Conservation (phyloP, 2,113 vertebrate species). For the Protomyctophum bolini region DNA sequence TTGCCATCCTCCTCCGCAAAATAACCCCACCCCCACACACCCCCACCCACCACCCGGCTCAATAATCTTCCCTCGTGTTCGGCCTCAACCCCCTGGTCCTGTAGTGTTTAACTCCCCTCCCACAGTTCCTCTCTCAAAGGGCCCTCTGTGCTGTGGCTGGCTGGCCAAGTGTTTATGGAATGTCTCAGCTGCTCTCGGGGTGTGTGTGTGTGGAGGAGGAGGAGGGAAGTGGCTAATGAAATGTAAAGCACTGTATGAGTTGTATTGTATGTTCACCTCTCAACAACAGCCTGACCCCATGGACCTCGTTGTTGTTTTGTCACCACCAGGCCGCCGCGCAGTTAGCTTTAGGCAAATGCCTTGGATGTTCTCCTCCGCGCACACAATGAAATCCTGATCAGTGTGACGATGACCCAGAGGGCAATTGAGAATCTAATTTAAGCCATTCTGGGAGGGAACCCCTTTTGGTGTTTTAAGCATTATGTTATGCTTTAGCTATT, state of each 20-base stretch:
- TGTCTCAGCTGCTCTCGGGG: conserved; percentile 75
- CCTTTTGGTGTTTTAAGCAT: too few relatives aligned
- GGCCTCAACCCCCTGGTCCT: conserved; percentile 41
- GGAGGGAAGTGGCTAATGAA: conserved; percentile 63
- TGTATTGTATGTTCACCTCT: conserved; percentile 51
- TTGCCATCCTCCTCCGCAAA: too few relatives aligned
- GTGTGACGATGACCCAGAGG: too few relatives aligned
- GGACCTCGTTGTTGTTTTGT: conserved; percentile 16
- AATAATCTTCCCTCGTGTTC: conserved; percentile 63
- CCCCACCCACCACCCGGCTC: conserved; percentile 34
- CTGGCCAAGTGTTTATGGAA: conserved; percentile 75
- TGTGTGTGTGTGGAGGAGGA: conserved; percentile 21
- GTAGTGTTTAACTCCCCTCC: conserved; percentile 52
- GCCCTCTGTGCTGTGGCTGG: conserved; percentile 71
- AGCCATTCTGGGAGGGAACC: too few relatives aligned
- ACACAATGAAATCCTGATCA: neutral
- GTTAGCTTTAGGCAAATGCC: conserved; percentile 37
- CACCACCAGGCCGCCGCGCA: conserved; percentile 11
- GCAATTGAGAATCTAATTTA: neutral
- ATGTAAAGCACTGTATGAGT: conserved; percentile 64
- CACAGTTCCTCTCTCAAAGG: conserved; percentile 64
- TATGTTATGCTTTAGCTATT: too few relatives aligned
- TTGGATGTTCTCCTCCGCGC: neutral
- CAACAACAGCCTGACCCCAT: conserved; percentile 50
- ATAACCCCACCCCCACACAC: too few relatives aligned